Evolutionary conservation across 2,888 invertebrate genomes (phyloP), one percentile per base, ranked within the genome.

Genomic region (Molanna angustata): DNA sequence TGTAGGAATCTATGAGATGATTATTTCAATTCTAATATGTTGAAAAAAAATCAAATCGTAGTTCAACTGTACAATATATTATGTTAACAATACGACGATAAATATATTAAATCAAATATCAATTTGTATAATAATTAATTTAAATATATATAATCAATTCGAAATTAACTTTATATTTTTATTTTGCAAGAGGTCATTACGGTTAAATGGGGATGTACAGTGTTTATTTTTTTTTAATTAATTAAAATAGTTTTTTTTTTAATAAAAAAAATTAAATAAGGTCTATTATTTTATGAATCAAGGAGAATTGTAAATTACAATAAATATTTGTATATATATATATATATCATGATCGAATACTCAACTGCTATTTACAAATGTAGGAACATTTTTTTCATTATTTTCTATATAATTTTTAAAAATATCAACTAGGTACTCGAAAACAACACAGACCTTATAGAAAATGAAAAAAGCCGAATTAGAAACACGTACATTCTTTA

Each of bases 171-270:
- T 57, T 48, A 51, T 46, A 39, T 21, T 39, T 4, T 16, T 46
- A 39, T 49, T 45, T n/a, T 74, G 75, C 75, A 76, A 76, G 77
- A 77, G 77, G 76, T 77, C 77, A 74, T 73, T 76, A 70, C 73
- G 77, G 77, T 77, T 77, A 74, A 74, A 35, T 55, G 50, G 16
- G 48, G 32, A 44, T 52, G 37, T 49, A 55, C 49, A 55, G 43
- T 54, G 37, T 27, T 27, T 42, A 20, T 14, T 21, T 18, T 21
- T 49, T 54, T 49, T 37, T 20, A 31, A 16, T 39, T 32, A 42
- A 19, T 40, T 40, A 7, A 41, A 41, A 17, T 14, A 37, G 13
- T 9, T 37, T 17, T 37, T 17, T 13, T 35, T 35, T 35, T 11
- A 27, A 27, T 27, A 27, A 27, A 27, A 7, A 27, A 27, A 27